phyloP scores from a whole-genome alignment of 2,888 invertebrate genomes.

The Drosophila anomalata region DNA sequence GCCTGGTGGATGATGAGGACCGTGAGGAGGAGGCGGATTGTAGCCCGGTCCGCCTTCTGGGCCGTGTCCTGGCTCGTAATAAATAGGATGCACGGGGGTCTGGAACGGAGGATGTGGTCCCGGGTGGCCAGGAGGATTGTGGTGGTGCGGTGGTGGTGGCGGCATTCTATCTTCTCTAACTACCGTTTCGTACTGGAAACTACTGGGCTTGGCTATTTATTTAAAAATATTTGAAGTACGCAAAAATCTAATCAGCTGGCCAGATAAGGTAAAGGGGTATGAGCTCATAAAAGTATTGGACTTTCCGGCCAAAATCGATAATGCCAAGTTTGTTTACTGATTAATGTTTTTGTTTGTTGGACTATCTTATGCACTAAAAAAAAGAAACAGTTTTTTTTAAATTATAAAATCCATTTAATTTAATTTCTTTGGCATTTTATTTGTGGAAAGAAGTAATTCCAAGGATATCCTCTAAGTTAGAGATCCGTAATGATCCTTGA shows the following conservation, averaged over 20 bases:
- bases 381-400: neutral
- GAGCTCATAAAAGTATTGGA: slow-evolving; percentile 2
- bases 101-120: slow-evolving; percentile 30
- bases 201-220: slow-evolving; percentile 3
- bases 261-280: slow-evolving; percentile 13
- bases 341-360: neutral
- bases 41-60: slow-evolving; percentile 3
- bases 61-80: slow-evolving; percentile 11
- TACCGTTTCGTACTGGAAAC: slow-evolving; percentile 8
- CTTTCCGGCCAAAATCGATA: neutral
- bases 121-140: slow-evolving; percentile 17
- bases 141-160: slow-evolving; percentile 26
- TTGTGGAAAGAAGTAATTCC: neutral
- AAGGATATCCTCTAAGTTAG: neutral
- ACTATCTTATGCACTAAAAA: neutral
- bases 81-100: slow-evolving; percentile 23
- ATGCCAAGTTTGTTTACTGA: slow-evolving; percentile 1
- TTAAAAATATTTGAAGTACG: neutral
- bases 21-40: slow-evolving; percentile 26
- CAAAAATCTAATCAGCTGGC: neutral
- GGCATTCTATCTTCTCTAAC: slow-evolving; percentile 17
- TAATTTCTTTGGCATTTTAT: neutral
- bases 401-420: neutral
- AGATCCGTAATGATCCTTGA: neutral
- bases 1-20: slow-evolving; percentile 34